These are phyloP conservation scores for Cepphus grylle DNA, from an alignment of 2,113 vertebrate genomes.

Conservation along the genomic window DNA sequence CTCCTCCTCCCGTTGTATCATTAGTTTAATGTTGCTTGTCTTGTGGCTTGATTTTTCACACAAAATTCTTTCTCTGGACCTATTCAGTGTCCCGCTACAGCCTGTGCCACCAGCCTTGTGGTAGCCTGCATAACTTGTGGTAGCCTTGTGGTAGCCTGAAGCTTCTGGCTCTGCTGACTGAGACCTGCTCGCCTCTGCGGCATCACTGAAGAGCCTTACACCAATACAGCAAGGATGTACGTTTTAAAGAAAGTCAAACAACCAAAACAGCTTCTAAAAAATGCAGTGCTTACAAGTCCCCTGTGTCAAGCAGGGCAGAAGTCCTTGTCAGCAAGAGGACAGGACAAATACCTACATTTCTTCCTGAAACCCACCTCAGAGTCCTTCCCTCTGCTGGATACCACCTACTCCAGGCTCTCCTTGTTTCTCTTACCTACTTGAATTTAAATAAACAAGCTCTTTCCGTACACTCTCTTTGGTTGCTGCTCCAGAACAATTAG, in stretches of 20 bases:
- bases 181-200: fast-evolving
- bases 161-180: background rate
- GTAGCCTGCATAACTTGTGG: background rate
- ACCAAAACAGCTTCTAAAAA: background rate
- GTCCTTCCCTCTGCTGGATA: background rate
- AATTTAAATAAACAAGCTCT: background rate
- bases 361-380: background rate
- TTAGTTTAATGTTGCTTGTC: background rate
- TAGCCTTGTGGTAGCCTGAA: background rate
- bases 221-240: background rate
- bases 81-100: background rate
- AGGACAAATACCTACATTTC: background rate
- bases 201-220: background rate
- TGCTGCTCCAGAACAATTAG: background rate
- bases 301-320: background rate
- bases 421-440: background rate
- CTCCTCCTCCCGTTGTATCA: background rate
- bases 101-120: background rate
- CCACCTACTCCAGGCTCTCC: background rate
- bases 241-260: background rate
- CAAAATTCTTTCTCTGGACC: background rate
- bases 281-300: background rate
- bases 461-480: background rate
- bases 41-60: background rate
- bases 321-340: background rate